Evolutionary conservation across 2,797 vertebrate genomes (phyloP).

Genomic region (Thaleichthys pacificus): DNA sequence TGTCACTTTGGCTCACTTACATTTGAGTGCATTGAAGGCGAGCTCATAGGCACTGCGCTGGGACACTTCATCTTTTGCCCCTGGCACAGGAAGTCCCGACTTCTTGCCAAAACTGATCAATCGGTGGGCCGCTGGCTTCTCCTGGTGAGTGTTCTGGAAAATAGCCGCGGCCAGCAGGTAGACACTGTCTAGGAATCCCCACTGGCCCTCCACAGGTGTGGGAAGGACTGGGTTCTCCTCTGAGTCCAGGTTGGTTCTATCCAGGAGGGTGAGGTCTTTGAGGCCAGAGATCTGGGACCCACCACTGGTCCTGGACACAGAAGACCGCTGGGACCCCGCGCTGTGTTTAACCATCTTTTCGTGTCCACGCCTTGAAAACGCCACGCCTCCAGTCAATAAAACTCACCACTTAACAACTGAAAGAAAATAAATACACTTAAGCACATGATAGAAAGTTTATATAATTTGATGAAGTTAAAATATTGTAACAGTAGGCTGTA

Average conservation of each 20-base stretch:
- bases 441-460: no score
- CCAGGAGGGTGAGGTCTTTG: conserved; percentile 45
- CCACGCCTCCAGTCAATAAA: neutral
- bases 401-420: neutral
- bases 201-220: conserved; percentile 16
- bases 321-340: conserved; percentile 23
- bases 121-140: conserved; percentile 68
- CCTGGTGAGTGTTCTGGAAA: conserved; percentile 78
- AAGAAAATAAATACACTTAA: neutral
- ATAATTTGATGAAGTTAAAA: no score
- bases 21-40: conserved; percentile 87
- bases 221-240: conserved; percentile 40
- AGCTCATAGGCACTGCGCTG: conserved; percentile 77
- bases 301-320: conserved; percentile 21
- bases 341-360: conserved; percentile 59
- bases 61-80: conserved; percentile 67
- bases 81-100: conserved; percentile 38
- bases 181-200: conserved; percentile 72
- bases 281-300: conserved; percentile 40
- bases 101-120: conserved; percentile 76
- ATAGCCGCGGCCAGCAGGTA: conserved; percentile 83
- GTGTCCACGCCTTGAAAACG: neutral
- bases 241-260: conserved; percentile 3
- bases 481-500: neutral
- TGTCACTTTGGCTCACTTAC: conserved; percentile 71